Base-by-base conservation (phyloP, 2,888 invertebrate genomes). In the Apamea epomidion region DNA sequence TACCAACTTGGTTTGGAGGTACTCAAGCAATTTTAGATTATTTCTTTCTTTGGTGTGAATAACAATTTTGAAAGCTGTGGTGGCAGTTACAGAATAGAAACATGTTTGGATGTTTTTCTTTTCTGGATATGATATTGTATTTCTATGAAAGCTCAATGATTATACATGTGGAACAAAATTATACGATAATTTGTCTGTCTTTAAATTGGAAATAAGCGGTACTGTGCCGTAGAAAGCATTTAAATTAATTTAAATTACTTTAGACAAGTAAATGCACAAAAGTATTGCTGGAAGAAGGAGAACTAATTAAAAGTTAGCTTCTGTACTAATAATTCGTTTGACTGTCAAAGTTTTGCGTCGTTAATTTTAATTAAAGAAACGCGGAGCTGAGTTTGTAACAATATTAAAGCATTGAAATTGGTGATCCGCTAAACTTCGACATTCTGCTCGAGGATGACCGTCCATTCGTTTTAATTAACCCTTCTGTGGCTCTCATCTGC, bases 351-450 rank as follows among this genome's bases (percentile, higher is more conserved):
- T 97, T 97, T 97, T 94, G 94, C 96, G 95, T 96, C 97, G 96
- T 97, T 97, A 97, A 97, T 97, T 97, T 97, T 97, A 97, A 97
- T 97, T 97, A 97, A 97, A 97, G 97, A 96, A 97, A 96, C 95
- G 96, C 94, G 93, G 94, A 93, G 94, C 93, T 88, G 93, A 95
- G 95, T 96, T 96, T 95, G 96, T 96, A 95, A 97, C 96, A 95
- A 96, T 97, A 97, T 97, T 97, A 96, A 96, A 96, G 95, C 96
- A 97, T 97, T 96, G 95, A 95, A 96, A 96, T 95, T 95, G 96
- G 96, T 96, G 96, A 97, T 97, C 96, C 95, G 95, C 95, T 96
- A 96, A 97, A 97, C 94, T 97, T 97, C 95, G 95, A 95, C 95
- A 94, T 95, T 95, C 93, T 92, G 93, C 91, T 93, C 93, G 95